phyloP scores from a whole-genome alignment of 2,888 invertebrate species.

The Acrobasis suavella region DNA sequence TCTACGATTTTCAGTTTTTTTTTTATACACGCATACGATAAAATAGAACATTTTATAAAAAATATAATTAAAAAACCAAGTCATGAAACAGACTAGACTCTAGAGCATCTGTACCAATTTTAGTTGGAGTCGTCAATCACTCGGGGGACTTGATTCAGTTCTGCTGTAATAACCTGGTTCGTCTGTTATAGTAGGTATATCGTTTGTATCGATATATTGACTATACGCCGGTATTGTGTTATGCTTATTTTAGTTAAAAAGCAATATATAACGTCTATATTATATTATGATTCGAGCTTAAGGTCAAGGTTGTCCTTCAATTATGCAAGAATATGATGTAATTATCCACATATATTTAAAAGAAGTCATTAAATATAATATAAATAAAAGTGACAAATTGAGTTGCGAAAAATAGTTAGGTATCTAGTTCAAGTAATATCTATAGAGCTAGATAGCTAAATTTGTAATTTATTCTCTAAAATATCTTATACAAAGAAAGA shows the following conservation, averaged over 20 bases:
- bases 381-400: no score
- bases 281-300: no score
- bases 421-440: no score
- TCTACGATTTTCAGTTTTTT: no score
- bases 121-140: conserved; percentile 8
- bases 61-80: background rate
- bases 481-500: background rate
- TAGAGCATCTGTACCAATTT: conserved; percentile 10
- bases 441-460: no score
- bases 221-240: background rate
- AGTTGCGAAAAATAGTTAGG: no score
- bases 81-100: background rate
- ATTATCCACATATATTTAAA: no score
- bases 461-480: background rate
- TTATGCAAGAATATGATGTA: no score
- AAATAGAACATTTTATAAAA: background rate
- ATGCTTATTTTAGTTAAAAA: background rate
- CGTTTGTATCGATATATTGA: conserved; percentile 1
- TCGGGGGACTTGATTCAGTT: conserved; percentile 11
- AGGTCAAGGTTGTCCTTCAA: no score
- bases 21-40: no score
- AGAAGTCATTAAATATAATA: no score
- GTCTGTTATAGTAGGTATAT: background rate
- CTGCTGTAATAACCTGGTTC: conserved; percentile 5
- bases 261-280: background rate